Percentiles rank a stretch among this genome's conserved stretches.
Evolutionary conservation across 1,140 invertebrate genomes (phyloP).

Genomic region (Cotesia typhae): DNA sequence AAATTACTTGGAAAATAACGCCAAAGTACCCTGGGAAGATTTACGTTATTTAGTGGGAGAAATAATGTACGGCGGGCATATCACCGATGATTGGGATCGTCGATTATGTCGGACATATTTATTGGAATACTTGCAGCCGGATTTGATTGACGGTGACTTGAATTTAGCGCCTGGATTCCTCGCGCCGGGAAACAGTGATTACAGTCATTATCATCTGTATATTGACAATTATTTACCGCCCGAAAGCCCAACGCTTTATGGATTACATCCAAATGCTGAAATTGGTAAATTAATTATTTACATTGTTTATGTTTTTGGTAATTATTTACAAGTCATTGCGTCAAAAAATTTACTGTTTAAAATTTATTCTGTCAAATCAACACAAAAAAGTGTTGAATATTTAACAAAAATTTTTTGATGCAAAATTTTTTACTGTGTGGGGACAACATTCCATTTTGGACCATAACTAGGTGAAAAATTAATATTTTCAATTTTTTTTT

Average conservation of each 20-base stretch:
- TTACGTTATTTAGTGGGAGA: slow-evolving; percentile 93
- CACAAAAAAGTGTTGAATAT: too few species aligned
- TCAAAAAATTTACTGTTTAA: too few species aligned
- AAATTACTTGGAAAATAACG: slow-evolving; percentile 93
- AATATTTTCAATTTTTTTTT: too few species aligned
- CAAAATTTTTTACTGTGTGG: too few species aligned
- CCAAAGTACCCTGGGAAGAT: slow-evolving; percentile 90
- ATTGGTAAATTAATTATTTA: slow-evolving; percentile 74
- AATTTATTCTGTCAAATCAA: too few species aligned
- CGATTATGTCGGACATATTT: slow-evolving; percentile 88
- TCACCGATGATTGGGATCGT: slow-evolving; percentile 96
- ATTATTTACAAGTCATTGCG: too few species aligned
- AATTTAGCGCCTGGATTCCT: slow-evolving; percentile 83
- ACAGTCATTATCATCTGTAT: slow-evolving; percentile 86
- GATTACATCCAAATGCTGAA: slow-evolving; percentile 93
- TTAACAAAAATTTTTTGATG: too few species aligned
- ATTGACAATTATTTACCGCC: slow-evolving; percentile 87
- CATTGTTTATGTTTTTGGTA: too few species aligned
- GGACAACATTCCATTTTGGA: too few species aligned
- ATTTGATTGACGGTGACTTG: slow-evolving; percentile 87
- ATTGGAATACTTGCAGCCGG: slow-evolving; percentile 85
- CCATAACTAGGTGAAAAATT: too few species aligned
- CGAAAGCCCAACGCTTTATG: slow-evolving; percentile 91
- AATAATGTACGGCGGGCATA: slow-evolving; percentile 97
- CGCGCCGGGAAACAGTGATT: slow-evolving; percentile 87